phyloP scores from a whole-genome alignment of 2,113 vertebrate species.

The Catharus bicknelli region DNA sequence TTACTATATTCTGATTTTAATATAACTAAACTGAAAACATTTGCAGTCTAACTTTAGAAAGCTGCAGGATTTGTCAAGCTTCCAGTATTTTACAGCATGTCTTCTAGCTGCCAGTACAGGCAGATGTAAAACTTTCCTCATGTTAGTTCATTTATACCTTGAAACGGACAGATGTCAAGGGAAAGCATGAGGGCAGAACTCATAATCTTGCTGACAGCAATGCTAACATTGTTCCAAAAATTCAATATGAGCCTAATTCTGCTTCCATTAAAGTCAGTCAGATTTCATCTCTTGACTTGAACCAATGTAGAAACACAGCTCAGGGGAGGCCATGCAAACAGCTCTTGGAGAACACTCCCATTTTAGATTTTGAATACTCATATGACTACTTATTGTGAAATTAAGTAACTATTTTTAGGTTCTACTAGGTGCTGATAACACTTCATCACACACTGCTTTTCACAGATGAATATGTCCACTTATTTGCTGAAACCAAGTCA shows the following conservation, averaged over 20 bases:
- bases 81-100: constrained; percentile 13
- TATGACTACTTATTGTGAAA: neutral
- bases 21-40: constrained; percentile 5
- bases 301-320: neutral
- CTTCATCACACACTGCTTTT: neutral
- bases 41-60: constrained; percentile 20
- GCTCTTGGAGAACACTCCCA: neutral
- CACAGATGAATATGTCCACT: neutral
- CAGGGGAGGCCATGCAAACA: neutral
- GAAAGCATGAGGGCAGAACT: constrained; percentile 26
- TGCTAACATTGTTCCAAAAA: constrained; percentile 30
- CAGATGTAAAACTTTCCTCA: constrained; percentile 42
- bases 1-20: constrained; percentile 8
- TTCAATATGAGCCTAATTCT: constrained; percentile 46
- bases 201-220: constrained; percentile 38
- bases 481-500: neutral
- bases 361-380: constrained; percentile 8
- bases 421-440: neutral
- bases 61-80: constrained; percentile 33
- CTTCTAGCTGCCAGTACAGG: constrained; percentile 12
- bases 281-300: constrained; percentile 40
- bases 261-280: constrained; percentile 23
- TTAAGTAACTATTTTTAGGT: neutral
- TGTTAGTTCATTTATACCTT: constrained; percentile 42
- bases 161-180: constrained; percentile 24